phyloP scores from a whole-genome alignment of 2,113 vertebrate genomes.

The Pteropus alecto region DNA sequence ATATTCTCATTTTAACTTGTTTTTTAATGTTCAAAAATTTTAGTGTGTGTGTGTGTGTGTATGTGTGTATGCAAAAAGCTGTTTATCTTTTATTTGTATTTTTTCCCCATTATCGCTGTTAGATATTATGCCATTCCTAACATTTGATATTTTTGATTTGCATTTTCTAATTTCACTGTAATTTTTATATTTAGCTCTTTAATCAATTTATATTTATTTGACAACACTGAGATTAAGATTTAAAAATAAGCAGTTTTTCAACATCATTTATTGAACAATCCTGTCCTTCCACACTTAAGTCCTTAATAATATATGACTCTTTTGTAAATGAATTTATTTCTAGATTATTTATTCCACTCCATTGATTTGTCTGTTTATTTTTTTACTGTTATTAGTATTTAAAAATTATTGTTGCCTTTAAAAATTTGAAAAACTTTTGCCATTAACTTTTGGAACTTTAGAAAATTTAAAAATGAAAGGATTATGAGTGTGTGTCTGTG shows the following conservation, averaged over 20 bases:
- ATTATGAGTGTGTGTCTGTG: background rate
- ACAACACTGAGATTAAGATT: background rate
- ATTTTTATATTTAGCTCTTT: background rate
- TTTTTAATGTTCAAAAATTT: background rate
- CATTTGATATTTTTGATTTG: background rate
- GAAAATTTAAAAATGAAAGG: background rate
- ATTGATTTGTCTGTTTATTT: background rate
- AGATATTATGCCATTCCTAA: background rate
- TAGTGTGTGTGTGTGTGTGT: background rate
- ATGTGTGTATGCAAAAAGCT: background rate
- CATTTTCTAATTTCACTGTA: background rate
- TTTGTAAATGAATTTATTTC: background rate
- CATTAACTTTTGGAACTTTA: background rate
- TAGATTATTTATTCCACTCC: background rate
- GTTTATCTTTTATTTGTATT: background rate
- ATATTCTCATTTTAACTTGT: background rate
- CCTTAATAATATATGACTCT: background rate
- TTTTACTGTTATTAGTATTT: background rate
- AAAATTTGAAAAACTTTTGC: background rate
- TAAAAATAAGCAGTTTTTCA: background rate
- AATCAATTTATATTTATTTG: background rate
- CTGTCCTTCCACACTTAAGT: background rate
- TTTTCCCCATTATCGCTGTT: background rate
- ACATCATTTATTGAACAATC: background rate
- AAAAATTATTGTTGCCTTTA: background rate